Conservation (phyloP, 23 tunicate species). For the Phallusia fumigata region DNA sequence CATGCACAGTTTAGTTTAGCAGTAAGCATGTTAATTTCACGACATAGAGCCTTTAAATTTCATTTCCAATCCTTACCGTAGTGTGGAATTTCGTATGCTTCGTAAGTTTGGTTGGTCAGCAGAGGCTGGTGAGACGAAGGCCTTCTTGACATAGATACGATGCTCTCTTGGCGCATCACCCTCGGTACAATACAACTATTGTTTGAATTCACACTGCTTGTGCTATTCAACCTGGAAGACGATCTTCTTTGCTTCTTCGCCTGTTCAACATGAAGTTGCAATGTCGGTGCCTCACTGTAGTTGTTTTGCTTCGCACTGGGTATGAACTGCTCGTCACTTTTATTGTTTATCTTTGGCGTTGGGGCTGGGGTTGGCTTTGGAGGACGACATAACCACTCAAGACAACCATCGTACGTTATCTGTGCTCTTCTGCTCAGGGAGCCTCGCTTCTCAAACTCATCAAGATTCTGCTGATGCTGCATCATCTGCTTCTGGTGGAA, state of each 20-base stretch:
- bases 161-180: constrained; percentile 13
- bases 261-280: constrained; percentile 11
- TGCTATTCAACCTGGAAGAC: constrained; percentile 48
- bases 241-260: constrained; percentile 13
- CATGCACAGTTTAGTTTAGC: background rate
- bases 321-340: constrained; percentile 1
- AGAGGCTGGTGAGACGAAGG: constrained; percentile 8
- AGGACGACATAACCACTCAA: constrained; percentile 14
- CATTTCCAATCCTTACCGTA: background rate
- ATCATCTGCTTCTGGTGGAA: constrained; percentile 37
- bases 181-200: background rate
- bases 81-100: background rate
- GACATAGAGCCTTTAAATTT: background rate
- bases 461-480: constrained; percentile 18
- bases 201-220: constrained; percentile 35
- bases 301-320: constrained; percentile 26
- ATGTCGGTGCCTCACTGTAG: constrained; percentile 49
- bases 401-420: constrained; percentile 1
- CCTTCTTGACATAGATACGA: background rate
- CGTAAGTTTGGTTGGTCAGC: constrained; percentile 16
- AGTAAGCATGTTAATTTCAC: background rate
- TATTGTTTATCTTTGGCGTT: constrained; percentile 29
- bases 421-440: constrained; percentile 34
- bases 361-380: constrained; percentile 30
- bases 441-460: constrained; percentile 20